Evolutionary conservation across 2,797 vertebrate genomes (phyloP), one percentile per base, ranked within the genome.

Genomic region (Okamejei kenojei): DNA sequence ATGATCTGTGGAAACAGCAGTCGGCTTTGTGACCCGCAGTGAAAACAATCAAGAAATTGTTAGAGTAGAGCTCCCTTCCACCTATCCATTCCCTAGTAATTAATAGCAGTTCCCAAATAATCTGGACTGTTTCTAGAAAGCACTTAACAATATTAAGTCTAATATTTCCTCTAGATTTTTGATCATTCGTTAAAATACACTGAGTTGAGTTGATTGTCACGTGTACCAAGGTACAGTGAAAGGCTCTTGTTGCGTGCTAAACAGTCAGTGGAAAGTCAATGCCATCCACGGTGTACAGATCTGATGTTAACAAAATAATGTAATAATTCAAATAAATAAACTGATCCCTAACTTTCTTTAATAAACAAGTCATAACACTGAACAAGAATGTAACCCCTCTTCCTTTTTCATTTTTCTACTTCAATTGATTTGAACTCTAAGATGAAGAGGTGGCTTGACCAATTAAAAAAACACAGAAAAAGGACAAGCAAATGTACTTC

Each of bases 1-100:
- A 35, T 90, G 65, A 90, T 90, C 35, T 91, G 23, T 74, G 71
- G 45, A 91, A 91, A 74, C 90, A 91, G 68, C 90, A 90, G 88
- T 17, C 13, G 13, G 65, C 65, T 45, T 35, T 26, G 10, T 45
- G 90, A 74, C 68, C 68, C 45, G 10, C 71, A 91, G 45, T 26
- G 23, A 73, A 91, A 21, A 54, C 32, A 91, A 10, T 91, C 35
- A 38, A 35, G 35, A 91, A 91, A 26, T 21, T 45, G 35, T 26
- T 54, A 29, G 35, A 19, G 68, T 65, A 91, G 90, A 91, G 35
- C 35, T 23, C 6, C 68, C 65, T 1, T 23, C 21, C 45, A 21
- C 45, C 11, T 29, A 10, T 15, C 23, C 54, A 81, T 54, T 7
- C 2, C 29, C 90, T 4, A 38, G 68, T 91, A 45, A 74, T 73